Base-by-base conservation (phyloP, 2,888 invertebrate genomes). In the Idaea straminata region DNA sequence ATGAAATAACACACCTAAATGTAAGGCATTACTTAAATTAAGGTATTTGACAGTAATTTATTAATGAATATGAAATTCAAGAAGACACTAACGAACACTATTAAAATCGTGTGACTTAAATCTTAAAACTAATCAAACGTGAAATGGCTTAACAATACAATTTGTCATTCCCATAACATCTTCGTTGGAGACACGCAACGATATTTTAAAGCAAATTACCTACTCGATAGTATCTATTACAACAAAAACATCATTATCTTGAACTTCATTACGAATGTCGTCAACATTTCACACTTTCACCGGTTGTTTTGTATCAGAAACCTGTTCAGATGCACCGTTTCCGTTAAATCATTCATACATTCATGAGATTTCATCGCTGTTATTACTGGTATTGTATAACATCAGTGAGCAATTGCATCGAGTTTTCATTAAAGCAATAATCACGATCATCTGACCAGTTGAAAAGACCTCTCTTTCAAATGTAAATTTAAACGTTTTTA, bases 371-470 rank as follows among this genome's bases (percentile, higher is more conserved):
- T 16, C 59, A 59, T 58, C 57, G 7, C 4, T 58, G 25, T 59
- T 59, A 59, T 58, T 58, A 59, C 59, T 16, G 34, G 34, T 63
- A 59, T 64, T 47, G 61, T 64, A 58, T 63, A 64, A 62, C 38
- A 15, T 62, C 34, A 58, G 13, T 61, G 15, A 64, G 15, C 59
- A 59, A 64, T 69, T 64, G 63, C 66, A 63, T 59, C 34, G 10
- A 10, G 47, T 25, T 66, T 61, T 68, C 62, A 66, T 63, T 63
- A 59, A 64, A 61, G 61, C 59, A 62, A 16, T 61, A 61, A 15
- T 35, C 25, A 47, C 38, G 5, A 61, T 36, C 25, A 61, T 38
- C 34, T 7, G 16, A 47, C 61, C 62, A 65, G 57, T 35, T 13
- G 47, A 35, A 47, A 60, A 59, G 65, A 62, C 10, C 65, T 62